Evolutionary conservation across 2,888 invertebrate species (phyloP).

Genomic region (Geotrupes spiniger): DNA sequence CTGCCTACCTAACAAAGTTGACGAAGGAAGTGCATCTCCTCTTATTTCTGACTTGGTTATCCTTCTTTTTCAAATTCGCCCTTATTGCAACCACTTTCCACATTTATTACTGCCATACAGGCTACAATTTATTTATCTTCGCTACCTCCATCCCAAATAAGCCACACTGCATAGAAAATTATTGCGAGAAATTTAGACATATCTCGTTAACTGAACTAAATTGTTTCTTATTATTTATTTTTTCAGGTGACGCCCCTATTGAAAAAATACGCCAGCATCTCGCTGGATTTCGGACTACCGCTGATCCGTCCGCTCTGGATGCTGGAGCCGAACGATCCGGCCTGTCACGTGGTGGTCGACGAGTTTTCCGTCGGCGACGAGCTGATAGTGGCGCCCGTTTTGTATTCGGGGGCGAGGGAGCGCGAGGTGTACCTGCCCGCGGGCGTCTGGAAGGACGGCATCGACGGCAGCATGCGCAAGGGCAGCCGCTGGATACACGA

Average conservation of each 20-base stretch:
- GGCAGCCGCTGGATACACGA: constrained; percentile 90
- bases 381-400: constrained; percentile 84
- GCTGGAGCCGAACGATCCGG: constrained; percentile 74
- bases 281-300: constrained; percentile 78
- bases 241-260: constrained; percentile 69
- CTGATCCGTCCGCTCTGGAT: constrained; percentile 89
- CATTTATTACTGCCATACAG: too few species aligned
- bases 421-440: constrained; percentile 85
- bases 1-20: too few species aligned
- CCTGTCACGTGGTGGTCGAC: constrained; percentile 73
- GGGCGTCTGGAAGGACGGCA: constrained; percentile 91
- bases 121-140: too few species aligned
- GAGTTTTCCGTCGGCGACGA: constrained; percentile 90
- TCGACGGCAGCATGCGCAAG: constrained; percentile 79
- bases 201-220: too few species aligned
- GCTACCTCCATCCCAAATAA: too few species aligned
- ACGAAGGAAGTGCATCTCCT: too few species aligned
- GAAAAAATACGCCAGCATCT: constrained; percentile 73
- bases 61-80: too few species aligned
- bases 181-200: too few species aligned
- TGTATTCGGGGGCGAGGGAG: constrained; percentile 66
- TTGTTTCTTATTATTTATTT: too few species aligned
- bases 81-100: too few species aligned
- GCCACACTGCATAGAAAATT: too few species aligned
- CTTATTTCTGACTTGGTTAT: too few species aligned